Percentiles rank a stretch among this genome's conserved stretches.
These are phyloP conservation scores for Empis stercorea DNA, from an alignment of 2,888 invertebrate species.

Conservation along the genomic window DNA sequence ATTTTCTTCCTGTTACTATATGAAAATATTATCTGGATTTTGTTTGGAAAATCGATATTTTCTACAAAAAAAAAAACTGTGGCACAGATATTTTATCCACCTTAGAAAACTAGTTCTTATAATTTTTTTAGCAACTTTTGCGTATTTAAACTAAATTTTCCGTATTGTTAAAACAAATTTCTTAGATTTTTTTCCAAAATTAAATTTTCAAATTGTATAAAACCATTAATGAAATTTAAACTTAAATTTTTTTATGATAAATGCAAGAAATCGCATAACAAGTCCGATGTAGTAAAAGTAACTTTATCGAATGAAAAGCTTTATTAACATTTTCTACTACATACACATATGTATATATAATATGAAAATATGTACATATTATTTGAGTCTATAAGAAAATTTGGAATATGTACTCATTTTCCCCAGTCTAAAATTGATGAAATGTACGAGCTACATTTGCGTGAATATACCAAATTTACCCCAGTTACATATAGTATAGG, in stretches of 20 bases:
- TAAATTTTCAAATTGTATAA: conserved; percentile 11
- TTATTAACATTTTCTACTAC: conserved; percentile 16
- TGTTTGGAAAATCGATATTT: conserved; percentile 16
- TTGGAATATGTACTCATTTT: no score
- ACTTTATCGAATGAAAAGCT: conserved; percentile 4
- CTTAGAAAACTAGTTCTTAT: no score
- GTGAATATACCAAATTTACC: conserved; percentile 2
- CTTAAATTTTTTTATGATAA: no score
- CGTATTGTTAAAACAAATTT: no score
- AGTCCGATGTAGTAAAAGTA: no score
- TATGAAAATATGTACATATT: no score
- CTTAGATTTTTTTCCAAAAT: conserved; percentile 4
- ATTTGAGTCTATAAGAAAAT: conserved; percentile 5
- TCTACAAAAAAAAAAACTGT: neutral
- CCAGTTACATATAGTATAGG: neutral
- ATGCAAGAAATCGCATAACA: no score
- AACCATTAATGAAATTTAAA: neutral
- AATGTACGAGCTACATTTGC: neutral
- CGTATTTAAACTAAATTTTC: neutral
- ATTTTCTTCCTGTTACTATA: no score
- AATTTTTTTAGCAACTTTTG: no score
- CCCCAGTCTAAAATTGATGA: neutral
- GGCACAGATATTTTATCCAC: no score
- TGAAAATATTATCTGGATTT: neutral
- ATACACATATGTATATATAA: no score